Evolutionary conservation across 2,797 vertebrate genomes (phyloP).

Genomic region (Pelochelys cantorii): DNA sequence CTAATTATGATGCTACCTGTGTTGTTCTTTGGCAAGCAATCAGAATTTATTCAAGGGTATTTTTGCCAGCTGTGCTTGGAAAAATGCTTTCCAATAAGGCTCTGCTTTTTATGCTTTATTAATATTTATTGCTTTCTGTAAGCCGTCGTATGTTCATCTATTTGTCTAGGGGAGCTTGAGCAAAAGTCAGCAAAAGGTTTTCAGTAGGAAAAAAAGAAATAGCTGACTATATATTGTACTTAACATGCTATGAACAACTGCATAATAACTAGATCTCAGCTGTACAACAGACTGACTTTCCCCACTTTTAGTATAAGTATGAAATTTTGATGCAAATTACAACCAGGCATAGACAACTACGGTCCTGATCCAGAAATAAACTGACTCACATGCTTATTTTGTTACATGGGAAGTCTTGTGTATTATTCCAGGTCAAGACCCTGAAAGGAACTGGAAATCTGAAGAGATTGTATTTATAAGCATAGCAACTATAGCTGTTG

Average conservation of each 20-base stretch:
- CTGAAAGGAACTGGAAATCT: neutral
- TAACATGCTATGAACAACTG: neutral
- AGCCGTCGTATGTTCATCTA: neutral
- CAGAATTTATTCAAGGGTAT: constrained; percentile 37
- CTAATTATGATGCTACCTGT: constrained; percentile 40
- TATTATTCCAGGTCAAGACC: neutral
- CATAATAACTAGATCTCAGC: neutral
- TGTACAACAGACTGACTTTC: too few relatives aligned
- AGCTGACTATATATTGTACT: rapidly evolving
- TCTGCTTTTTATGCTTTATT: constrained; percentile 47
- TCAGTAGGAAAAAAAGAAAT: too few relatives aligned
- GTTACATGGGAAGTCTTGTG: neutral
- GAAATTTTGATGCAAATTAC: neutral
- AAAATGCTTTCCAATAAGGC: constrained; percentile 50
- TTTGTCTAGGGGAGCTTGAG: neutral
- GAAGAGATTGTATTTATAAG: neutral
- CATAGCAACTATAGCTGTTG: neutral
- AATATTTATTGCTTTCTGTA: constrained; percentile 59
- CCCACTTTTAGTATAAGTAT: too few relatives aligned
- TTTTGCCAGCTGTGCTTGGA: constrained; percentile 33
- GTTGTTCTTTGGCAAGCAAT: constrained; percentile 43
- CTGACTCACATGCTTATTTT: neutral
- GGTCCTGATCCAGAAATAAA: rapidly evolving
- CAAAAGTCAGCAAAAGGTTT: neutral
- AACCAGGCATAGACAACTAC: rapidly evolving